Conservation (phyloP, 2,888 invertebrate species). For the Xestia c-nigrum region DNA sequence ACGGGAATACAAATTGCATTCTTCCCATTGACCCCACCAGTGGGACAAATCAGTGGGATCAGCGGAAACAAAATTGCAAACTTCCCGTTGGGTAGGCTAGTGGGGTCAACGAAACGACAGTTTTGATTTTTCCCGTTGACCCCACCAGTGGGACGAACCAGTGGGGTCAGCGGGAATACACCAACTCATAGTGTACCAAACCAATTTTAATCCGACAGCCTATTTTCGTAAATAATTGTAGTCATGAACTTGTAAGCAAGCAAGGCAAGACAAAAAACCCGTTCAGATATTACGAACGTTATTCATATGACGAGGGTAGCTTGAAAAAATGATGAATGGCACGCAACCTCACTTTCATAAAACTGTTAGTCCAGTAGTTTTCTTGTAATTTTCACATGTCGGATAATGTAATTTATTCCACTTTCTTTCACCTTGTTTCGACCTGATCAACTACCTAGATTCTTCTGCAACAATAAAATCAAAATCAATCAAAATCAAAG, state of each 20-base stretch:
- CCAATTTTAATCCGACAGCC: too few species aligned
- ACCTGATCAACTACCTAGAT: background rate
- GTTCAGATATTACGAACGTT: conserved; percentile 54
- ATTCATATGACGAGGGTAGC: conserved; percentile 60
- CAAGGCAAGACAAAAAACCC: conserved; percentile 23
- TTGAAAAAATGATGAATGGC: conserved; percentile 56
- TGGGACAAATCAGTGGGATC: too few species aligned
- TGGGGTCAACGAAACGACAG: too few species aligned
- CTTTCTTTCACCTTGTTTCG: background rate
- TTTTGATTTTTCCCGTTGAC: too few species aligned
- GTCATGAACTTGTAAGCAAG: background rate
- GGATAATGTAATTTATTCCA: background rate
- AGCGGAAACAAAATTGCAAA: too few species aligned
- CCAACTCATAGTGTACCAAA: too few species aligned
- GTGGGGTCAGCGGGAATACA: too few species aligned
- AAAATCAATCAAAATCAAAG: too few species aligned
- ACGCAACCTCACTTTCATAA: conserved; percentile 28
- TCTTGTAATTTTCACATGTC: conserved; percentile 28
- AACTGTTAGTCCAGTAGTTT: conserved; percentile 26
- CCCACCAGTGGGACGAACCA: too few species aligned
- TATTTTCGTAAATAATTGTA: background rate
- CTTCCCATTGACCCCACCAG: too few species aligned
- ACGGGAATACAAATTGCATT: too few species aligned
- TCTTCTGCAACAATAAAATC: background rate
- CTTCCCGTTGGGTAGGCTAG: too few species aligned